phyloP scores from a whole-genome alignment of 2,797 vertebrate genomes.

The Coregonus sp. region DNA sequence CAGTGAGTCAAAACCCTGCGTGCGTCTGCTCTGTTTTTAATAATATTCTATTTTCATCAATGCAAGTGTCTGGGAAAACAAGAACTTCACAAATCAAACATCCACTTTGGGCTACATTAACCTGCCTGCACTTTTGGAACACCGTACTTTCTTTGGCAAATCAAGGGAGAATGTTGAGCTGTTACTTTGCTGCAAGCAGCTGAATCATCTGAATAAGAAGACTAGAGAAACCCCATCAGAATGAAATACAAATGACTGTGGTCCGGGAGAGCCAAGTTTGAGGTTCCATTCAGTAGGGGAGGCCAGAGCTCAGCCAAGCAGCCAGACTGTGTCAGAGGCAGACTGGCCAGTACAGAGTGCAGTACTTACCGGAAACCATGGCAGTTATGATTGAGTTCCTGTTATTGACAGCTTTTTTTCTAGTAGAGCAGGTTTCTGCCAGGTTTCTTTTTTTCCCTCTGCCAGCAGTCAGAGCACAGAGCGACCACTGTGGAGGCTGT shows the following conservation, averaged over 20 bases:
- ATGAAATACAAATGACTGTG: slow-evolving; percentile 72
- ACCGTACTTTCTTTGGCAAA: slow-evolving; percentile 68
- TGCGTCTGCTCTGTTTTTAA: slow-evolving; percentile 26
- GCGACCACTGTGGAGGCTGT: slow-evolving; percentile 32
- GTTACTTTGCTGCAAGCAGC: slow-evolving; percentile 19
- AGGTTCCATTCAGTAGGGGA: slow-evolving; percentile 70
- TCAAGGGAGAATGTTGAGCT: slow-evolving; percentile 36
- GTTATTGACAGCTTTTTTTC: slow-evolving; percentile 83
- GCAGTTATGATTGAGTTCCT: slow-evolving; percentile 93
- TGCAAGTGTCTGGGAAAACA: slow-evolving; percentile 43
- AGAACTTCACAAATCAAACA: slow-evolving; percentile 48
- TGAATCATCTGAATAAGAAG: slow-evolving; percentile 57
- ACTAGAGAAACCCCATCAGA: slow-evolving; percentile 57
- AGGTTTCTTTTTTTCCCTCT: slow-evolving; percentile 57
- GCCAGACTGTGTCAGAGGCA: slow-evolving; percentile 59
- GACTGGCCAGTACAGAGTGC: slow-evolving; percentile 72
- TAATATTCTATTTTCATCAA: slow-evolving; percentile 45
- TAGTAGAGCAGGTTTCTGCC: slow-evolving; percentile 75
- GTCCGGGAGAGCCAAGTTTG: slow-evolving; percentile 59
- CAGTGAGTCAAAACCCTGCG: neutral
- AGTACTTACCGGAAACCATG: slow-evolving; percentile 80
- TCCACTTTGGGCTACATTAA: slow-evolving; percentile 53
- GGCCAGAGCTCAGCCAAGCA: slow-evolving; percentile 63
- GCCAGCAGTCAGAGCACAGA: slow-evolving; percentile 53
- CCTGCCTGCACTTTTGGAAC: slow-evolving; percentile 48